Evolutionary conservation across 2,113 vertebrate genomes (phyloP), one percentile per base, ranked within the genome.

Genomic region (Origma solitaria): DNA sequence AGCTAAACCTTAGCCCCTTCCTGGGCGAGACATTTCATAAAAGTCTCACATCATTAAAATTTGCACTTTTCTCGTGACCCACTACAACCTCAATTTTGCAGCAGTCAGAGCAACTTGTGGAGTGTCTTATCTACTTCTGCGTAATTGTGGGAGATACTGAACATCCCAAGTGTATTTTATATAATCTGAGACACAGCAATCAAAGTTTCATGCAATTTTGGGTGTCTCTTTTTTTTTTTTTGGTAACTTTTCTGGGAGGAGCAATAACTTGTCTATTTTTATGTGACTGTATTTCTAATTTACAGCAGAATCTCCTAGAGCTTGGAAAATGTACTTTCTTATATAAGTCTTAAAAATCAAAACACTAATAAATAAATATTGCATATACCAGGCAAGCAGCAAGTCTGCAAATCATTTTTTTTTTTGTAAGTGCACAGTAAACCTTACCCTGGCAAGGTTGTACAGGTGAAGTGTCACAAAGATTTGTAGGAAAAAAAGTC

Each of bases 301-400:
- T 73, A 94, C 33, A 77, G 10, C 38, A 94, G 86, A 87, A 51
- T 22, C 54, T 83, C 62, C 31, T 51, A 70, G 27, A 80, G 62
- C 58, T 62, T 72, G 33, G 58, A 51, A 92, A 81, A 88, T 54
- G 44, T 72, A 60, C 66, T 90, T 88, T 90, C 84, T 77, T 77
- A 70, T 86, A 62, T 13, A 87, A 89, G 62, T 90, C 40, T 69
- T n/a, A 80, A 92, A 96, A 93, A 97, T 96, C 93, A 90, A 90
- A 95, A 21, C 27, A 54, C 61, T 68, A 89, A 94, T 91, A 96
- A 92, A 97, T 95, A 92, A 95, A 96, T 92, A 90, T 73, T 90
- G 22, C 56, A 66, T 86, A 70, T 66, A 77, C 17, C 42, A 88
- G 42, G 68, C 33, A 82, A 90, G 58, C 45, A 90, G 54, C 16